Conservation (phyloP, 37 sponge, comb jelly and placozoan species). For the Haliclona indistincta region DNA sequence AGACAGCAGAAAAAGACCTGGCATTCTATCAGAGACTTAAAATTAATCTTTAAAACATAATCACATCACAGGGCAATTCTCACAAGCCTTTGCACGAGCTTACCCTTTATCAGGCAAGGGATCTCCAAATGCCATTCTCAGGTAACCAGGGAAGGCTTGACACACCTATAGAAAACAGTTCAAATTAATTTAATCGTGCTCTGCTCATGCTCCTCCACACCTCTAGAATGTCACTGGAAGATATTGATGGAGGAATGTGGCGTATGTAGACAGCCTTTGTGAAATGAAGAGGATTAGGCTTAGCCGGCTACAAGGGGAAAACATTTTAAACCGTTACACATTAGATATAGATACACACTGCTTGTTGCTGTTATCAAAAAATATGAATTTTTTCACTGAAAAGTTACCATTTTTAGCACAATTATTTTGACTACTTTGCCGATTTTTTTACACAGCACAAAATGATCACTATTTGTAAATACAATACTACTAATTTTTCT, state of each 20-base stretch:
- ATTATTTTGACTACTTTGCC: too few relatives aligned
- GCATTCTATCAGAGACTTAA: too few relatives aligned
- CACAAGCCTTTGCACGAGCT: neutral
- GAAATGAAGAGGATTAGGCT: slow-evolving; percentile 70
- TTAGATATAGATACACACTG: neutral
- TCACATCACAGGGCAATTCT: neutral
- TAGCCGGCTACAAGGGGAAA: slow-evolving; percentile 2
- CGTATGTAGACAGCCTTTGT: slow-evolving; percentile 83
- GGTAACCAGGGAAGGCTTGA: slow-evolving; percentile 74
- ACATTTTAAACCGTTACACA: neutral
- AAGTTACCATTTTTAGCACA: too few relatives aligned
- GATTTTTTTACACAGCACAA: too few relatives aligned
- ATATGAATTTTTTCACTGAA: neutral
- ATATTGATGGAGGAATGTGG: slow-evolving; percentile 74
- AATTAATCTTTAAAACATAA: neutral
- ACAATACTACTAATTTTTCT: too few relatives aligned
- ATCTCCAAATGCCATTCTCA: slow-evolving; percentile 86
- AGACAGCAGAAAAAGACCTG: too few relatives aligned
- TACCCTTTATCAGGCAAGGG: slow-evolving; percentile 81
- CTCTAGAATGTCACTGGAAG: slow-evolving; percentile 70
- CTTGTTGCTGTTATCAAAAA: neutral
- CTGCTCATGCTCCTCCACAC: slow-evolving; percentile 24
- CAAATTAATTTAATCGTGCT: neutral
- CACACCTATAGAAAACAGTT: slow-evolving; percentile 54
- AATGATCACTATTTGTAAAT: too few relatives aligned